Conservation (phyloP, 2,888 invertebrate genomes). For the Apantesis nais region DNA sequence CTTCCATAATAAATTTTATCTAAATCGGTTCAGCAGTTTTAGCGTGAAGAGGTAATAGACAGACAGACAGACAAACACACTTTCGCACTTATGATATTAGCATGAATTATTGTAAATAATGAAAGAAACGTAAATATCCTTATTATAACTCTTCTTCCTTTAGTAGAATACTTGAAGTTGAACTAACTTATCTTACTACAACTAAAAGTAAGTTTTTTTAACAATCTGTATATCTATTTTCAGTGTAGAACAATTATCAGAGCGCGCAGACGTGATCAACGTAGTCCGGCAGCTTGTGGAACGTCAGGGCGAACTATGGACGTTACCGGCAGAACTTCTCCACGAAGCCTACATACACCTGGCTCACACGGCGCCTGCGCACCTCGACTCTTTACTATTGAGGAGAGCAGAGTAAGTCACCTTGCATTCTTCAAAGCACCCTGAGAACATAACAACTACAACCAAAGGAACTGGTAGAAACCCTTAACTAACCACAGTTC, state of each 20-base stretch:
- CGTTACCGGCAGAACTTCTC: constrained; percentile 91
- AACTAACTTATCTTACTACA: neutral
- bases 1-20: too few species aligned
- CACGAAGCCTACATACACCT: constrained; percentile 95
- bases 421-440: too few species aligned
- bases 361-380: constrained; percentile 93
- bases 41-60: too few species aligned
- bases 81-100: too few species aligned
- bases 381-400: constrained; percentile 88
- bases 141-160: too few species aligned
- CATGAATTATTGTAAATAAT: neutral
- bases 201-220: neutral
- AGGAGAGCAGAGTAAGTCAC: constrained; percentile 79
- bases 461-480: neutral
- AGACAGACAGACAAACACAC: too few species aligned
- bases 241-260: constrained; percentile 90
- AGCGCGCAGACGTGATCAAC: constrained; percentile 95
- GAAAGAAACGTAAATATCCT: too few species aligned
- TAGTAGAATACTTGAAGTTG: too few species aligned
- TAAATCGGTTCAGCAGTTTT: too few species aligned
- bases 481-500: neutral
- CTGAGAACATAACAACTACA: neutral
- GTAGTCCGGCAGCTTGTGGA: constrained; percentile 89
- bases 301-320: constrained; percentile 88
- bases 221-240: constrained; percentile 28